Conservation (phyloP, 1,140 invertebrate genomes). For the Neuroterus valhalla region DNA sequence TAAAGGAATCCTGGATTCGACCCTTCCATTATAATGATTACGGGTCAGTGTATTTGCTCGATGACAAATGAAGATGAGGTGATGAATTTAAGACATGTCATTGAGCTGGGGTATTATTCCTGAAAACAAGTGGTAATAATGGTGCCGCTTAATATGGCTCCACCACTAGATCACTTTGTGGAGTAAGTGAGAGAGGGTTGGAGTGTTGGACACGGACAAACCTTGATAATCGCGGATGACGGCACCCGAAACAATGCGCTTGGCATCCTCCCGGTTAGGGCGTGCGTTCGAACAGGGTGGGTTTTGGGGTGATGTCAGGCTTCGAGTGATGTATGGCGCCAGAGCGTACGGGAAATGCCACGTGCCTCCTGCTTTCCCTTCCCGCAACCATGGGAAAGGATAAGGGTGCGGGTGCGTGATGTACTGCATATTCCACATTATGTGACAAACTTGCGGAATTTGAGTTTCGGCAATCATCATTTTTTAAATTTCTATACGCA, state of each 20-base stretch:
- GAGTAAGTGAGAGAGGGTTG: conserved; percentile 43
- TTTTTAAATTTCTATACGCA: no score
- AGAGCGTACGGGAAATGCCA: conserved; percentile 57
- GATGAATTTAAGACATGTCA: conserved; percentile 41
- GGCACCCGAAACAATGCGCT: conserved; percentile 64
- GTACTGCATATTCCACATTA: no score
- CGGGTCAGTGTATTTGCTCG: no score
- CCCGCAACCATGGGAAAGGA: no score
- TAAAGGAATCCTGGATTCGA: no score
- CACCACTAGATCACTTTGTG: not conserved
- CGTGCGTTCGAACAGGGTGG: conserved; percentile 14
- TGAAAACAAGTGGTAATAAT: conserved; percentile 35
- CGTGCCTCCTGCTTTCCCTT: conserved; percentile 41
- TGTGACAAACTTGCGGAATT: no score
- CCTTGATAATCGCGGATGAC: conserved; percentile 60
- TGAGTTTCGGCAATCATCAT: no score
- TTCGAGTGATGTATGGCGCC: conserved; percentile 60
- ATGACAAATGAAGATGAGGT: not conserved
- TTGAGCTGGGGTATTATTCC: conserved; percentile 34
- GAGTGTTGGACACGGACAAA: conserved; percentile 30
- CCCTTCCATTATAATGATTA: no score
- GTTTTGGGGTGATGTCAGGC: conserved; percentile 59
- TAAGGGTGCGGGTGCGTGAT: no score
- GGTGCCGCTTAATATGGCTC: not conserved
- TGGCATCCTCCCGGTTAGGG: conserved; percentile 39